These are phyloP conservation scores for Mustelus asterias DNA, from an alignment of 2,113 vertebrate species.

Conservation along the genomic window DNA sequence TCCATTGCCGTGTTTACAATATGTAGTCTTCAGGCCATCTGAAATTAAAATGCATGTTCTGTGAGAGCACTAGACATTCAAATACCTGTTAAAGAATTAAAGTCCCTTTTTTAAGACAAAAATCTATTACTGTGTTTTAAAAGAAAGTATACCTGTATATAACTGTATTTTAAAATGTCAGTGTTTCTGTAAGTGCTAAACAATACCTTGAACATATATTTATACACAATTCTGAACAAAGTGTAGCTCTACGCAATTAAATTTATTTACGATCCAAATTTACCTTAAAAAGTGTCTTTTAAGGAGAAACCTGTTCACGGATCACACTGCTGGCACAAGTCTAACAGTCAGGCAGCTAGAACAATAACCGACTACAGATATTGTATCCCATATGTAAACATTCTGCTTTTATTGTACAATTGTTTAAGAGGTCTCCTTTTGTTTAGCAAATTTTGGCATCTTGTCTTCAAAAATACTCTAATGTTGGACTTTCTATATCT, in stretches of 20 bases:
- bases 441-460: slow-evolving; percentile 36
- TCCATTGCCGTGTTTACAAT: slow-evolving; percentile 55
- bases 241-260: slow-evolving; percentile 29
- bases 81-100: slow-evolving; percentile 33
- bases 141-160: slow-evolving; percentile 31
- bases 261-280: slow-evolving; percentile 22
- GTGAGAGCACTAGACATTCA: slow-evolving; percentile 35
- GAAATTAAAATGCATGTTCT: slow-evolving; percentile 25
- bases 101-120: slow-evolving; percentile 29
- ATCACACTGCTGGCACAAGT: slow-evolving; percentile 35
- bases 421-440: slow-evolving; percentile 34
- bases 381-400: slow-evolving; percentile 34
- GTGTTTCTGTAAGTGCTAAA: slow-evolving; percentile 39
- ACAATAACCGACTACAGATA: slow-evolving; percentile 36
- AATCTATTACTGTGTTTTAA: slow-evolving; percentile 33
- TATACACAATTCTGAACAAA: slow-evolving; percentile 35
- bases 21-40: slow-evolving; percentile 47
- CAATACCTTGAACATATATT: slow-evolving; percentile 36
- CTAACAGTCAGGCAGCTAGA: slow-evolving; percentile 37
- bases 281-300: slow-evolving; percentile 26
- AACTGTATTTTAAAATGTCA: slow-evolving; percentile 38
- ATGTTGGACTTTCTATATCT: slow-evolving; percentile 23
- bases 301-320: slow-evolving; percentile 8
- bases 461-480: slow-evolving; percentile 30
- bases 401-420: slow-evolving; percentile 37